These are phyloP conservation scores for Ectobius pallidus DNA, from an alignment of 2,888 invertebrate species.

Conservation along the genomic window DNA sequence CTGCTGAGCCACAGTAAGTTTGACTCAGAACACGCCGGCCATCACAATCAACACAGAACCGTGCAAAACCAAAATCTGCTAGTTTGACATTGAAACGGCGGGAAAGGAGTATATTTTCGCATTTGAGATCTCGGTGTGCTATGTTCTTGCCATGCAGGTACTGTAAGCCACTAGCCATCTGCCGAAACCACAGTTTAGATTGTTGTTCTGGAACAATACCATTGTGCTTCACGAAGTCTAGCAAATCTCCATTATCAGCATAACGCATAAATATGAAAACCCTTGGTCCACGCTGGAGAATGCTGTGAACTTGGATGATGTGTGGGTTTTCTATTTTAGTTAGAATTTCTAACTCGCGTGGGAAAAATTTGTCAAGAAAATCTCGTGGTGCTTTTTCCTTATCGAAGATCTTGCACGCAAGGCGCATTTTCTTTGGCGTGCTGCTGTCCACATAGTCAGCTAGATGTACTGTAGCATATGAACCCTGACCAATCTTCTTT, in stretches of 20 bases:
- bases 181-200: slow-evolving; percentile 82
- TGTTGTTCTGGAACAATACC: slow-evolving; percentile 80
- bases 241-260: slow-evolving; percentile 88
- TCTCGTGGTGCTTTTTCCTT: slow-evolving; percentile 87
- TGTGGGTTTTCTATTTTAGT: slow-evolving; percentile 90
- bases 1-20: slow-evolving; percentile 96
- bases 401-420: slow-evolving; percentile 92
- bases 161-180: slow-evolving; percentile 82
- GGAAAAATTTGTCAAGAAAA: slow-evolving; percentile 91
- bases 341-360: slow-evolving; percentile 88
- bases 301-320: slow-evolving; percentile 88
- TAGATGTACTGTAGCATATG: slow-evolving; percentile 88
- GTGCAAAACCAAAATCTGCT: slow-evolving; percentile 93
- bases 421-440: slow-evolving; percentile 72
- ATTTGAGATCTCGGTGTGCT: slow-evolving; percentile 91
- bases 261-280: slow-evolving; percentile 92
- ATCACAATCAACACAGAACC: slow-evolving; percentile 74
- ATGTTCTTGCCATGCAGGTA: slow-evolving; percentile 86
- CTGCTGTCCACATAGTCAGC: slow-evolving; percentile 79
- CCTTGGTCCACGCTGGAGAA: slow-evolving; percentile 79
- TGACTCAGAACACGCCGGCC: slow-evolving; percentile 81
- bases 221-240: slow-evolving; percentile 81
- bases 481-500: slow-evolving; percentile 89
- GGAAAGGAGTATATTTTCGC: slow-evolving; percentile 88
- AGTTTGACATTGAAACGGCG: slow-evolving; percentile 86